Percentiles rank a stretch among this genome's conserved stretches.
Evolutionary conservation across 2,888 invertebrate genomes (phyloP).

Genomic region (Cephus nigrinus): DNA sequence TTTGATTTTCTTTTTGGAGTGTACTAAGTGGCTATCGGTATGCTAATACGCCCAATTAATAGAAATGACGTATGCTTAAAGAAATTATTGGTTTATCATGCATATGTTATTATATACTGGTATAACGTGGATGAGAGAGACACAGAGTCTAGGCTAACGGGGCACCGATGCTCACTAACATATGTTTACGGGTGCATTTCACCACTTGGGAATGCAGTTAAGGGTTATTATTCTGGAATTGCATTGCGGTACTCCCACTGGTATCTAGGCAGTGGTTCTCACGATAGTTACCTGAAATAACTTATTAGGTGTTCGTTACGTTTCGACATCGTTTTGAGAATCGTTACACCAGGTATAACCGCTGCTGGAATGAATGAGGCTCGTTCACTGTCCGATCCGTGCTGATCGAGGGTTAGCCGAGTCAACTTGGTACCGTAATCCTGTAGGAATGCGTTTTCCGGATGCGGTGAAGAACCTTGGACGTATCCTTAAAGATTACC

Average conservation of each 20-base stretch:
- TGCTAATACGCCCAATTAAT: background rate
- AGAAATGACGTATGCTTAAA: background rate
- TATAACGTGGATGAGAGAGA: background rate
- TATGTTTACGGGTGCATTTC: background rate
- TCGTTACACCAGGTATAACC: conserved; percentile 22
- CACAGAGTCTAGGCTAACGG: conserved; percentile 14
- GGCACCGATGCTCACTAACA: conserved; percentile 3
- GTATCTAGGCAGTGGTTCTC: background rate
- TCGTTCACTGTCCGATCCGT: conserved; percentile 40
- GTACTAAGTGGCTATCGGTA: background rate
- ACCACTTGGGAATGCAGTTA: conserved; percentile 34
- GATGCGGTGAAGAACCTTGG: conserved; percentile 18
- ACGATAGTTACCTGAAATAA: background rate
- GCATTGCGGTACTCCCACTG: conserved; percentile 42
- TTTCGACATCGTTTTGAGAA: background rate
- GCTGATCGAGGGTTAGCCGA: background rate
- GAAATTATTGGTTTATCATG: background rate
- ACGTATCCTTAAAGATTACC: conserved; percentile 21
- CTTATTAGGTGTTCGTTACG: background rate
- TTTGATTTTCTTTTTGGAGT: background rate
- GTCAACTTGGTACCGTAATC: conserved; percentile 36
- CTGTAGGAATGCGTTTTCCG: conserved; percentile 49
- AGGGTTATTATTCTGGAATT: conserved; percentile 43
- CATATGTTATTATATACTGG: background rate
- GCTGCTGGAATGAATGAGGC: conserved; percentile 40